Evolutionary conservation across 1,140 invertebrate genomes (phyloP).

Genomic region (Lerema accius): DNA sequence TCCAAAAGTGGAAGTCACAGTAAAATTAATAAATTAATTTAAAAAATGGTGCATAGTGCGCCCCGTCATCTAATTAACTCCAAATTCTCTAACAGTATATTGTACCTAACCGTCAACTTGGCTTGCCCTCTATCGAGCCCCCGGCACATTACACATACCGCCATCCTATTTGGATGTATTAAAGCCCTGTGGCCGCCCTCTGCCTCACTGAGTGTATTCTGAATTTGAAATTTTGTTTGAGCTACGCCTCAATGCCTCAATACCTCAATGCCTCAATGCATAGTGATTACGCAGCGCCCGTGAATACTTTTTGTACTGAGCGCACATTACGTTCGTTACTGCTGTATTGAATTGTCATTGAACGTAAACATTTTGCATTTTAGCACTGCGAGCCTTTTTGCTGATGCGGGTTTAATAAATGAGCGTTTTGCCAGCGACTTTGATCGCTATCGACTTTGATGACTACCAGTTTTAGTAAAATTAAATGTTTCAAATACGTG

Average conservation of each 20-base stretch:
- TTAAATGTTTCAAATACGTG: not conserved
- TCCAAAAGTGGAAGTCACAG: too few species aligned
- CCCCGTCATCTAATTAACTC: too few species aligned
- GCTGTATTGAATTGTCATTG: slow-evolving; percentile 30
- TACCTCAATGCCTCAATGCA: too few species aligned
- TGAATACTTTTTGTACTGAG: slow-evolving; percentile 32
- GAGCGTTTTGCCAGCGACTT: slow-evolving; percentile 7
- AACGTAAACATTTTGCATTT: slow-evolving; percentile 28
- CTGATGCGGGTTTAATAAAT: slow-evolving; percentile 24
- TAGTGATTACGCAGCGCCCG: slow-evolving; percentile 51
- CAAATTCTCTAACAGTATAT: too few species aligned
- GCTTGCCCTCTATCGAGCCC: slow-evolving; percentile 4
- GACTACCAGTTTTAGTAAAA: not conserved
- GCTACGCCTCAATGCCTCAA: too few species aligned
- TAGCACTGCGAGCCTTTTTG: slow-evolving; percentile 16
- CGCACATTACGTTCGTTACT: slow-evolving; percentile 29
- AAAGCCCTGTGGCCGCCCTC: slow-evolving; percentile 76
- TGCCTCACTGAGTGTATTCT: slow-evolving; percentile 64
- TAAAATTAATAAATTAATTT: too few species aligned
- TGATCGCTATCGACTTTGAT: slow-evolving; percentile 2
- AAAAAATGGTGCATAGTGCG: too few species aligned
- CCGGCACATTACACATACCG: slow-evolving; percentile 58
- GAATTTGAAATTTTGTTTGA: slow-evolving; percentile 77
- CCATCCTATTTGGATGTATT: slow-evolving; percentile 77
- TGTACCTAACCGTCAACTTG: too few species aligned